Evolutionary conservation across 2,888 invertebrate species (phyloP).

Genomic region (Steinernema carpocapsae): DNA sequence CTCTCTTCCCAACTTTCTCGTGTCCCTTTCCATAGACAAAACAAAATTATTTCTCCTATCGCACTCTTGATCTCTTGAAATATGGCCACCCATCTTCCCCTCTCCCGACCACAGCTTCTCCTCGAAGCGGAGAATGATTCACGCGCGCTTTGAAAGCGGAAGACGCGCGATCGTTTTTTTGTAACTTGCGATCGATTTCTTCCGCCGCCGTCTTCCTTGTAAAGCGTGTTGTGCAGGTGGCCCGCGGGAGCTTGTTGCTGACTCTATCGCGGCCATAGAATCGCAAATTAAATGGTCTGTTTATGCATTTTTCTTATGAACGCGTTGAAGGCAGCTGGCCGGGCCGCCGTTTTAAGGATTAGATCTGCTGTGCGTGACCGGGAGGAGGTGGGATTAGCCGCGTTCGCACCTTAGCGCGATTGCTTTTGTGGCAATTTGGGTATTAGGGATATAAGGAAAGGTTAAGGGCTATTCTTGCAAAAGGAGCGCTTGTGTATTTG

Average conservation of each 20-base stretch:
- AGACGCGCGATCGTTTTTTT: not conserved
- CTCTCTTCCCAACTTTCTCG: too few species aligned
- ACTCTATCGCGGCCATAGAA: not conserved
- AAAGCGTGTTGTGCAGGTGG: slow-evolving; percentile 17
- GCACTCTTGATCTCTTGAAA: too few species aligned
- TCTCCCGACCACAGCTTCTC: not conserved
- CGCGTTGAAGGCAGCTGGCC: slow-evolving; percentile 10
- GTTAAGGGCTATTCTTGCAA: slow-evolving; percentile 20
- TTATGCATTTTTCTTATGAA: slow-evolving; percentile 8
- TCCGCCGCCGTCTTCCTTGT: not conserved
- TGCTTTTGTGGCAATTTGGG: slow-evolving; percentile 2
- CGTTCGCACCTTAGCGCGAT: not conserved
- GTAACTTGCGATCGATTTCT: slow-evolving; percentile 14
- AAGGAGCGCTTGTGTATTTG: too few species aligned
- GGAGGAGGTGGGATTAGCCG: not conserved
- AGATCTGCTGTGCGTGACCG: slow-evolving; percentile 16
- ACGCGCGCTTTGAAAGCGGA: not conserved
- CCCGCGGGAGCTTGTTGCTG: not conserved
- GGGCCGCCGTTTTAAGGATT: not conserved
- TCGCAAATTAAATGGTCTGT: slow-evolving; percentile 28
- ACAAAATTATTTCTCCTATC: too few species aligned
- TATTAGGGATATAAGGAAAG: not conserved
- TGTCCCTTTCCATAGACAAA: too few species aligned
- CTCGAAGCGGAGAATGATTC: not conserved
- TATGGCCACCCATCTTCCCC: not conserved